Conservation (phyloP, 2,888 invertebrate genomes). For the Nebria brevicollis region DNA sequence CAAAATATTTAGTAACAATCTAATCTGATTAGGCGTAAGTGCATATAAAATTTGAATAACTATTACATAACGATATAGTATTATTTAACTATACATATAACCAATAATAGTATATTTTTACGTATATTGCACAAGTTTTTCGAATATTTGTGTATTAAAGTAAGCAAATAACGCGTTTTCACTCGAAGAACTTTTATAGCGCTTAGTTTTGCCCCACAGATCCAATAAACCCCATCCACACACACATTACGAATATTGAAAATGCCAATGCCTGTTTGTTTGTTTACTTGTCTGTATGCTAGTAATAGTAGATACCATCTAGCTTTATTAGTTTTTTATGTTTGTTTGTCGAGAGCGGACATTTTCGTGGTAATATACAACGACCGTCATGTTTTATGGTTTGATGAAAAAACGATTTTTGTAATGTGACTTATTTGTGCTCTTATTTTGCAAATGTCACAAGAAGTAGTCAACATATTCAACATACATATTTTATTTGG, state of each 20-base stretch:
- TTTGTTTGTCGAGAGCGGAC: background rate
- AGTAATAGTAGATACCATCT: constrained; percentile 6
- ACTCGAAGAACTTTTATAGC: constrained; percentile 6
- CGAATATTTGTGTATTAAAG: constrained; percentile 9
- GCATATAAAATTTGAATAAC: background rate
- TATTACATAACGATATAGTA: background rate
- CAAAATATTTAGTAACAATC: background rate
- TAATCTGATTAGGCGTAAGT: background rate
- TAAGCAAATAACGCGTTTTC: background rate
- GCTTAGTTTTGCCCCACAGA: constrained; percentile 7
- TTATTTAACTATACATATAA: background rate
- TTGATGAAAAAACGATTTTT: background rate
- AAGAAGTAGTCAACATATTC: background rate
- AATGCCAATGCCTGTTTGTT: constrained; percentile 9
- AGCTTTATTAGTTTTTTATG: constrained; percentile 16
- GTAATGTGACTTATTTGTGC: background rate
- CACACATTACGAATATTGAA: constrained; percentile 18
- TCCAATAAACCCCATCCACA: constrained; percentile 3
- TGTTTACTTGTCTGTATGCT: background rate
- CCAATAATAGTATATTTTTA: background rate
- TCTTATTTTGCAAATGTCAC: background rate
- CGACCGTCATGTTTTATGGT: background rate
- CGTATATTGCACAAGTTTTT: background rate
- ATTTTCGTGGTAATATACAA: background rate
- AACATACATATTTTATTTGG: too few relatives aligned